These are phyloP conservation scores for Leptura quadrifasciata DNA, from an alignment of 2,888 invertebrate genomes.

Conservation along the genomic window DNA sequence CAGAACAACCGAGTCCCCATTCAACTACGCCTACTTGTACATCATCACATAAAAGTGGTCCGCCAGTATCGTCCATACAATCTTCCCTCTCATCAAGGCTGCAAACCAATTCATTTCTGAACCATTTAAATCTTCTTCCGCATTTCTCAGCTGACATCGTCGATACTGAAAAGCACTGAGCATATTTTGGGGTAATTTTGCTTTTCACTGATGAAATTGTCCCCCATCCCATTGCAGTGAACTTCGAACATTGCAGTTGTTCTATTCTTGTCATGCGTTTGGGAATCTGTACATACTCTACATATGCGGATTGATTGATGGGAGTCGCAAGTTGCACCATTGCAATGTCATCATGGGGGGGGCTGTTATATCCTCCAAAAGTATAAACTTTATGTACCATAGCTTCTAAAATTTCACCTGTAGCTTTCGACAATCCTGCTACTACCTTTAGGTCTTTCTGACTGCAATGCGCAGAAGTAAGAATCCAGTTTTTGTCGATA, in stretches of 20 bases:
- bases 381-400: not conserved
- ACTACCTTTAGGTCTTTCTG: not conserved
- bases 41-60: slow-evolving; percentile 80
- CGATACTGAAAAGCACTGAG: not conserved
- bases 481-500: slow-evolving; percentile 19
- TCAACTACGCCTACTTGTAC: slow-evolving; percentile 80
- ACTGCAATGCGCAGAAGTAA: slow-evolving; percentile 35
- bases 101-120: slow-evolving; percentile 78
- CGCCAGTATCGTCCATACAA: slow-evolving; percentile 88
- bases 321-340: slow-evolving; percentile 1
- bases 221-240: slow-evolving; percentile 2
- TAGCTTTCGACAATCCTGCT: slow-evolving; percentile 18
- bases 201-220: not conserved
- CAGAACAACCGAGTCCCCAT: slow-evolving; percentile 79
- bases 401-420: not conserved
- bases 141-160: not conserved
- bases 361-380: not conserved
- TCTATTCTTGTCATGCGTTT: not conserved
- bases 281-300: slow-evolving; percentile 25
- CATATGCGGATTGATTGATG: not conserved
- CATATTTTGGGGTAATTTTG: not conserved
- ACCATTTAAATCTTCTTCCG: not conserved
- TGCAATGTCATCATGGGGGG: slow-evolving; percentile 16
- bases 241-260: not conserved
- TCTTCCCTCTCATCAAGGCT: slow-evolving; percentile 81